Conservation (phyloP, 2,797 vertebrate genomes). For the Pantherophis alleghaniensis region DNA sequence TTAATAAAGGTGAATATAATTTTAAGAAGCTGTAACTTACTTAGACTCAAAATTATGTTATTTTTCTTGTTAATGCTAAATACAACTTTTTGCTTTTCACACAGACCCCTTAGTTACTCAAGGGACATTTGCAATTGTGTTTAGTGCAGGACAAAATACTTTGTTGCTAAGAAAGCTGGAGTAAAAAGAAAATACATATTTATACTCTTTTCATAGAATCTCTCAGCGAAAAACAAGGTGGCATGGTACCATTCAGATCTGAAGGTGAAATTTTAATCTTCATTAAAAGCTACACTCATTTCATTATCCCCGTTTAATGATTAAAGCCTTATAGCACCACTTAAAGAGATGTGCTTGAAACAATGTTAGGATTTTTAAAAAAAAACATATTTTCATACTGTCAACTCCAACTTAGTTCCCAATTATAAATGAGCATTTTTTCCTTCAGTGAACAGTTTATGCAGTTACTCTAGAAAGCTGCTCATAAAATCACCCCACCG, state of each 20-base stretch:
- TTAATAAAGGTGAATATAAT: not conserved
- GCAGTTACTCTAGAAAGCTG: not conserved
- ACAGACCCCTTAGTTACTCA: not conserved
- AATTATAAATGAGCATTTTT: not conserved
- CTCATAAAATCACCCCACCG: not conserved
- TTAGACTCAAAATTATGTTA: not conserved
- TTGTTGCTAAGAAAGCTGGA: not conserved
- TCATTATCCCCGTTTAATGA: conserved; percentile 4
- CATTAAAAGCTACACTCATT: not conserved
- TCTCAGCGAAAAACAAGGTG: not conserved
- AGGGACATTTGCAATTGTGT: not conserved
- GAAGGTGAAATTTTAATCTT: conserved; percentile 10
- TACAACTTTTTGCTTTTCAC: not conserved
- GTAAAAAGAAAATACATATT: not conserved
- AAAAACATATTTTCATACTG: not conserved
- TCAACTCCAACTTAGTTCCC: not conserved
- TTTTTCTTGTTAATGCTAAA: not conserved
- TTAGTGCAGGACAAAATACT: not conserved
- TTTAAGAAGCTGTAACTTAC: not conserved
- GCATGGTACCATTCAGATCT: not conserved
- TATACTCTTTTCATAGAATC: not conserved
- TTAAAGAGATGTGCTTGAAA: not conserved
- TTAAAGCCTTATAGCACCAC: not conserved
- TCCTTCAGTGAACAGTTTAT: not conserved
- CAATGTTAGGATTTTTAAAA: not conserved